Evolutionary conservation across 2,113 vertebrate species (phyloP).

Genomic region (Charadrius vociferus): DNA sequence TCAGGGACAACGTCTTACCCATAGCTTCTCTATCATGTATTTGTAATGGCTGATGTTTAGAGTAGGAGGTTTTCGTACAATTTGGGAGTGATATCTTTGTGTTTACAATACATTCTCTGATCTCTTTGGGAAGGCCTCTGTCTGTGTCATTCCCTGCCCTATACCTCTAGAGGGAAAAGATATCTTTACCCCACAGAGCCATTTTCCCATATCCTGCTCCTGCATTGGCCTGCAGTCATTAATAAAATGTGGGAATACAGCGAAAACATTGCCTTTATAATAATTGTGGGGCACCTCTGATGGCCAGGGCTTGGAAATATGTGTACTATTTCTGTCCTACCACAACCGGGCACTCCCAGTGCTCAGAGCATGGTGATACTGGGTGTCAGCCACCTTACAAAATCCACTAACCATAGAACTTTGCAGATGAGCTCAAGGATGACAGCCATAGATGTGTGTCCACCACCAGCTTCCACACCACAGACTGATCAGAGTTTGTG

Average conservation of each 20-base stretch:
- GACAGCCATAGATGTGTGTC: accelerated
- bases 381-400: not conserved
- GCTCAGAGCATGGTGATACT: not conserved
- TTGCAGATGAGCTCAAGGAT: not conserved
- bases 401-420: not conserved
- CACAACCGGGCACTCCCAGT: not conserved
- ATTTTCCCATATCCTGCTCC: not conserved
- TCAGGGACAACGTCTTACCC: not conserved
- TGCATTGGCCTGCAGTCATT: not conserved
- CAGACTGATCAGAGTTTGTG: not conserved
- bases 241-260: not conserved
- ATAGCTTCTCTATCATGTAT: not conserved
- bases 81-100: not conserved
- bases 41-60: not conserved
- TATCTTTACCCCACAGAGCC: not conserved
- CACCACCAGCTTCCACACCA: not conserved
- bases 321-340: not conserved
- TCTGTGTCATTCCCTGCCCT: not conserved
- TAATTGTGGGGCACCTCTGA: not conserved
- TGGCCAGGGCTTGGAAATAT: not conserved
- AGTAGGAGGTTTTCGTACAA: not conserved
- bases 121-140: not conserved
- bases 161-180: not conserved
- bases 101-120: not conserved
- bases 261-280: not conserved